Percentiles rank a stretch among this genome's conserved stretches.
phyloP scores from a whole-genome alignment of 2,888 invertebrate species.

The Torymus tubicola region DNA sequence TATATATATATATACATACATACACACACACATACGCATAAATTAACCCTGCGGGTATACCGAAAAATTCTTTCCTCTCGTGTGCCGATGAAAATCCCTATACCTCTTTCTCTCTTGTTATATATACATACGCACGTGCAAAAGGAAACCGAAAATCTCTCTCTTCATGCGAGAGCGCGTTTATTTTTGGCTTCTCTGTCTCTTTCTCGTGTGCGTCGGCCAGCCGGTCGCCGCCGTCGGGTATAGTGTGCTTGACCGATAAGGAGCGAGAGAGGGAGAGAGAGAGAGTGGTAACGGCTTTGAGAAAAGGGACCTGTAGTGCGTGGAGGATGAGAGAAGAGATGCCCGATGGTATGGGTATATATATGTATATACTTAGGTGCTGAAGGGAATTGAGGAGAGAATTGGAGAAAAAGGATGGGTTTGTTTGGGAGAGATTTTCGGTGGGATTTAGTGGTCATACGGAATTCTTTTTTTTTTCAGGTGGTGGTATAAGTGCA shows the following conservation, averaged over 20 bases:
- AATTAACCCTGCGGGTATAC: no score
- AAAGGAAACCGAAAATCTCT: conserved; percentile 37
- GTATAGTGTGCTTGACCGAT: conserved; percentile 58
- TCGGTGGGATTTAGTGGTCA: no score
- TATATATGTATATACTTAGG: no score
- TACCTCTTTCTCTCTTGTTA: neutral
- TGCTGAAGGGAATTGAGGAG: no score
- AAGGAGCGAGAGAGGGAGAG: conserved; percentile 39
- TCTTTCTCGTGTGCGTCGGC: conserved; percentile 6
- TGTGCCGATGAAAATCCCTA: no score
- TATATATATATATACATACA: no score
- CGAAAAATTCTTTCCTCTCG: no score
- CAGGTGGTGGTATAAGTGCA: no score
- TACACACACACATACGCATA: neutral
- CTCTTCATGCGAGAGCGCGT: conserved; percentile 21
- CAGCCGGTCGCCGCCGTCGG: neutral
- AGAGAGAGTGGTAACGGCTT: conserved; percentile 21
- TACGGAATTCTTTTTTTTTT: no score
- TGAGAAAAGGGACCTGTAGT: neutral
- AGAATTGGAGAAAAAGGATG: no score
- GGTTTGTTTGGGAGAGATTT: no score
- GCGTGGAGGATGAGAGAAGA: conserved; percentile 51
- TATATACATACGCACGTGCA: conserved; percentile 19
- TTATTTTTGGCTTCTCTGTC: conserved; percentile 57
- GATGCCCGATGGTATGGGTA: neutral